A percentile compares a stretch with the other conserved stretches of the same genome.
phyloP scores from a whole-genome alignment of 2,113 vertebrate genomes.

The Albula goreensis region DNA sequence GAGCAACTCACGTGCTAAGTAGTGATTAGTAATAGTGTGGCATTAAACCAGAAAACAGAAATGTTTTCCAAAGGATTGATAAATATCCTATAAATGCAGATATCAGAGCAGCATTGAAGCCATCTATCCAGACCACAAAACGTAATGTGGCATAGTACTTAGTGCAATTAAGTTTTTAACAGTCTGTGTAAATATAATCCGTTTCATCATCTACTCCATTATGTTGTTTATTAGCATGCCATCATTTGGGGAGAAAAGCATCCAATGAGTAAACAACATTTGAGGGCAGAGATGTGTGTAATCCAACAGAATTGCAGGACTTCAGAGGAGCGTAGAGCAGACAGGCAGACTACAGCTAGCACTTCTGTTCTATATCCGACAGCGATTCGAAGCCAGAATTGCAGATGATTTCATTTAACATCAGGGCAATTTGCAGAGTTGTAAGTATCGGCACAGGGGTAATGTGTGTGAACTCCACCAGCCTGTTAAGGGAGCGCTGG shows the following conservation, averaged over 20 bases:
- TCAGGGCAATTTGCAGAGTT: neutral
- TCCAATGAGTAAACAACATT: neutral
- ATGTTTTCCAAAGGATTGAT: no score
- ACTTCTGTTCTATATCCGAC: neutral
- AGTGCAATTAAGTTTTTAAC: neutral
- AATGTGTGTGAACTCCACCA: neutral
- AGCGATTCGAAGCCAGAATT: neutral
- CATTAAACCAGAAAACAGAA: no score
- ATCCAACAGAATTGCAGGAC: no score
- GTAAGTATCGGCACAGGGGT: neutral
- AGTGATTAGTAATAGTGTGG: neutral
- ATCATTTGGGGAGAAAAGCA: neutral
- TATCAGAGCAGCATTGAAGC: neutral
- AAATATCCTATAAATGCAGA: no score
- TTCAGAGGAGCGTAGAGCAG: neutral
- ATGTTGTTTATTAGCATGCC: conserved; percentile 1
- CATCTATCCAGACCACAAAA: conserved; percentile 7
- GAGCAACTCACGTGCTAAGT: neutral
- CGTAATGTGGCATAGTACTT: neutral
- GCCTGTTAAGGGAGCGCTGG: conserved; percentile 4
- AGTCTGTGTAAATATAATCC: conserved; percentile 3
- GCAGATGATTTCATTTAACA: neutral
- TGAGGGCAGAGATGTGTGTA: neutral
- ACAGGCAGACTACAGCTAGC: neutral
- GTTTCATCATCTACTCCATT: conserved; percentile 5